These are phyloP conservation scores for Vireo griseus DNA, from an alignment of 2,797 vertebrate genomes.

Conservation along the genomic window DNA sequence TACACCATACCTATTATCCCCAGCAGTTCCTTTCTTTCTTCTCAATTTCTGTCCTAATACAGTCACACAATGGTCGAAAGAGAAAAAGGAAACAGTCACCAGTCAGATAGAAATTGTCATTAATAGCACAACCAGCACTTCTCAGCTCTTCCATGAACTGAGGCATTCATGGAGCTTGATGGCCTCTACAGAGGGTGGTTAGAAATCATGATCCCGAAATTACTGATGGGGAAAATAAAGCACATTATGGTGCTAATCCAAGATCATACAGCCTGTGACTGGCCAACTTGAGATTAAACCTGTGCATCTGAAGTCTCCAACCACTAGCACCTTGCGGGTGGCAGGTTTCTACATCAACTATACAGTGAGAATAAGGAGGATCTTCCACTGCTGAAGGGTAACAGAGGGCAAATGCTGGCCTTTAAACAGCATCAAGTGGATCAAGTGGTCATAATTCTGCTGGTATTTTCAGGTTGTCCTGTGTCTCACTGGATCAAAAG, in stretches of 20 bases:
- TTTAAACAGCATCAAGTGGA: background rate
- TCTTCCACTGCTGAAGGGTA: background rate
- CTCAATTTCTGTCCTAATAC: background rate
- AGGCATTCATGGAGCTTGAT: background rate
- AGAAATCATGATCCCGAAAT: background rate
- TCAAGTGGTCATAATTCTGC: background rate
- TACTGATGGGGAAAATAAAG: background rate
- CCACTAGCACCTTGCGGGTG: background rate
- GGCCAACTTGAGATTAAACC: background rate
- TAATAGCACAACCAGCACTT: background rate
- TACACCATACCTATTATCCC: background rate
- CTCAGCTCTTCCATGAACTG: background rate
- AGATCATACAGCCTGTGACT: background rate
- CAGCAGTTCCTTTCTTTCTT: slow-evolving; percentile 3
- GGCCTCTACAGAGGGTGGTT: background rate
- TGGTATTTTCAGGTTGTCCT: background rate
- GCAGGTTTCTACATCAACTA: background rate
- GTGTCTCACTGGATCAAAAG: background rate
- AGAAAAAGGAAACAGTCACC: background rate
- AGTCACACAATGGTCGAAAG: background rate
- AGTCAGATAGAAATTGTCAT: background rate
- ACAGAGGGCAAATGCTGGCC: background rate
- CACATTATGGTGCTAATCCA: background rate
- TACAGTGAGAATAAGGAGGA: background rate
- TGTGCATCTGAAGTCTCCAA: background rate